Conservation (phyloP, 2,888 invertebrate genomes). For the Prionchulus punctatus region DNA sequence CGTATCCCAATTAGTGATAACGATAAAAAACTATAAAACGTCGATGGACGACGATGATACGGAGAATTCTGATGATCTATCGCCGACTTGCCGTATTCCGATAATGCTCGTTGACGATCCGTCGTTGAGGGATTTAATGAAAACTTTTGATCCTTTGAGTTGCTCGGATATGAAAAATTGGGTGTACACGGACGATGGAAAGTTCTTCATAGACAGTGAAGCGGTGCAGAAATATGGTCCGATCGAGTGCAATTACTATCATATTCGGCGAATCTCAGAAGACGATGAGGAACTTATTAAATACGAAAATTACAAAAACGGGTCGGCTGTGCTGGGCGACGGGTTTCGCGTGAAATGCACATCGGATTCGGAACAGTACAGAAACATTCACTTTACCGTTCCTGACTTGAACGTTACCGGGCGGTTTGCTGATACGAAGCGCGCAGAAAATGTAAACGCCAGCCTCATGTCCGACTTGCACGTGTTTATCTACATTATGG, state of each 20-base stretch:
- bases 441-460: background rate
- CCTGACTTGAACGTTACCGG: background rate
- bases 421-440: too few species aligned
- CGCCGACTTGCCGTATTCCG: conserved; percentile 6
- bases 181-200: conserved; percentile 3
- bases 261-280: conserved; percentile 5
- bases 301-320: background rate
- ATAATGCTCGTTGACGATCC: conserved; percentile 7
- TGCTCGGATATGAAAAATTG: conserved; percentile 4
- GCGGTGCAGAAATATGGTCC: conserved; percentile 1
- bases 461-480: background rate
- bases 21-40: too few species aligned
- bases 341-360: conserved; percentile 6
- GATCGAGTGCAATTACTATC: conserved; percentile 6
- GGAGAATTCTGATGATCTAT: too few species aligned
- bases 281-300: background rate
- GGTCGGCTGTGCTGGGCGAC: background rate
- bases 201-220: conserved; percentile 1
- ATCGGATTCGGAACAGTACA: background rate
- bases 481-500: background rate
- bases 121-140: background rate
- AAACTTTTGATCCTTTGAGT: conserved; percentile 2
- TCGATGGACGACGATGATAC: too few species aligned
- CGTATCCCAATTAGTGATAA: too few species aligned
- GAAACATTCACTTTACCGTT: conserved; percentile 5